Percentiles rank a stretch among this genome's conserved stretches.
Evolutionary conservation across 2,888 invertebrate genomes (phyloP).

Genomic region (Euplexia lucipara): DNA sequence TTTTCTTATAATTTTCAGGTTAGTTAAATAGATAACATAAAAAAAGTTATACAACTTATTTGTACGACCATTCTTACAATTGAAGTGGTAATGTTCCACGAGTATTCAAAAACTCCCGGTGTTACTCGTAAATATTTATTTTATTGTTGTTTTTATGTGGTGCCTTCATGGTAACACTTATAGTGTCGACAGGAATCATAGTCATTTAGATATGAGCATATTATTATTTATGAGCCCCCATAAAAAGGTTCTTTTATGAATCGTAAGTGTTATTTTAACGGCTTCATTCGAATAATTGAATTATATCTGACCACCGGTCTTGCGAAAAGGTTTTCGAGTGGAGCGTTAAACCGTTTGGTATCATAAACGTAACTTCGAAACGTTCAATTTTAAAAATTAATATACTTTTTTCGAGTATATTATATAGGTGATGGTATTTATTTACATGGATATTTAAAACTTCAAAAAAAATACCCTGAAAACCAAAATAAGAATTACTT

Average conservation of each 20-base stretch:
- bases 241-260: neutral
- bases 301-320: neutral
- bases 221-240: neutral
- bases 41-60: neutral
- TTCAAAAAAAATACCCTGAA: too few species aligned
- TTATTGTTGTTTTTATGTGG: slow-evolving; percentile 4
- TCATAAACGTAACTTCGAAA: too few species aligned
- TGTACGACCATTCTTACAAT: neutral
- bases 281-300: neutral
- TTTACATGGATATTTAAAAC: too few species aligned
- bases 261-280: neutral
- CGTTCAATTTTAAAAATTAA: too few species aligned
- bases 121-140: slow-evolving; percentile 31
- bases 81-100: neutral
- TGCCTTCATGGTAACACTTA: slow-evolving; percentile 3
- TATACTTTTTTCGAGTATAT: too few species aligned
- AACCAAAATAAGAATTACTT: too few species aligned
- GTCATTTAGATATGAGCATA: neutral
- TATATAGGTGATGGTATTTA: too few species aligned
- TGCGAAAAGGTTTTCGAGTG: too few species aligned
- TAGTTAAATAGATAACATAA: neutral
- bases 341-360: too few species aligned
- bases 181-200: neutral
- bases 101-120: slow-evolving; percentile 14
- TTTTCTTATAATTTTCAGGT: too few species aligned